phyloP scores from a whole-genome alignment of 2,113 vertebrate genomes.

The Origma solitaria region DNA sequence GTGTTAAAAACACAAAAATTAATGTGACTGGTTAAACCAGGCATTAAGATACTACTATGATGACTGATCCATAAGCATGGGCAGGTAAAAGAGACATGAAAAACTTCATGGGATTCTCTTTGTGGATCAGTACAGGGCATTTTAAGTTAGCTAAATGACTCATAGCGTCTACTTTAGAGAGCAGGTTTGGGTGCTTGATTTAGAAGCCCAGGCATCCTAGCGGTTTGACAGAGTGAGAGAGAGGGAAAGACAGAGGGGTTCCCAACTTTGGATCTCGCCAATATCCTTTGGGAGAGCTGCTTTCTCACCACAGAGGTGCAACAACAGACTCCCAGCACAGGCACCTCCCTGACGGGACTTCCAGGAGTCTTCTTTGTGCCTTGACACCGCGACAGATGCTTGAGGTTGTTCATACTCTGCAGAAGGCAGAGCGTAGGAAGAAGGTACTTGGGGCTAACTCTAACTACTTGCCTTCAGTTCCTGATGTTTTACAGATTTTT shows the following conservation, averaged over 20 bases:
- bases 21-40: neutral
- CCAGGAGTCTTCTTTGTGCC: neutral
- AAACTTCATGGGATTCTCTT: constrained; percentile 24
- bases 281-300: neutral
- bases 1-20: neutral
- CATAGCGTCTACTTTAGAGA: neutral
- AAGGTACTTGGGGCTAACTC: neutral
- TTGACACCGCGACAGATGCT: accelerated
- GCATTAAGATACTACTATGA: neutral
- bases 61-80: neutral
- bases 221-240: neutral
- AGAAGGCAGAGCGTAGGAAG: neutral
- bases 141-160: constrained; percentile 25
- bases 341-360: neutral
- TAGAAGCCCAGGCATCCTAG: neutral
- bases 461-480: neutral
- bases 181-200: neutral
- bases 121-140: neutral
- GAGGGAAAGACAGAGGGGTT: neutral
- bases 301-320: neutral
- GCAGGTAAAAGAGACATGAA: neutral
- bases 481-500: neutral
- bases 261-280: neutral
- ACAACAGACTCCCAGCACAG: neutral
- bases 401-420: neutral